Percentiles rank a stretch among this genome's conserved stretches.
Evolutionary conservation across 1,140 invertebrate genomes (phyloP).

Genomic region (Camponotus vicinus): DNA sequence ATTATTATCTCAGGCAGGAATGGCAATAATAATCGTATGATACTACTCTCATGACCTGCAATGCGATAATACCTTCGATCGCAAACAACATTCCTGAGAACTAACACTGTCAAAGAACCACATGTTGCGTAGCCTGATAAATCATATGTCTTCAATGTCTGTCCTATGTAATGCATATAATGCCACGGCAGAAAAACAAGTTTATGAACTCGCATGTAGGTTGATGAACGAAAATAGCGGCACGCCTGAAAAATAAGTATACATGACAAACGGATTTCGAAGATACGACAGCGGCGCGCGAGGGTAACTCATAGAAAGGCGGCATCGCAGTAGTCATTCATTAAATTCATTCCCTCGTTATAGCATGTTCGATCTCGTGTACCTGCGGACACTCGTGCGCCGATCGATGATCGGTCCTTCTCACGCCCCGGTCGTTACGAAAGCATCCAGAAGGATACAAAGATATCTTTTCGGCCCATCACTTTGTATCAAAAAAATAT

Average conservation of each 20-base stretch:
- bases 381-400: conserved; percentile 5
- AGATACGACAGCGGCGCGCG: conserved; percentile 11
- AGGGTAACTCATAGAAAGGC: conserved; percentile 40
- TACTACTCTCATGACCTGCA: conserved; percentile 62
- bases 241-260: background rate
- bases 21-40: conserved; percentile 72
- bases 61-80: conserved; percentile 65
- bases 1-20: conserved; percentile 73
- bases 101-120: conserved; percentile 33
- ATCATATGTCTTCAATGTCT: conserved; percentile 34
- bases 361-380: conserved; percentile 25
- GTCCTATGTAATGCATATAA: background rate
- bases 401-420: conserved; percentile 63
- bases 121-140: conserved; percentile 47
- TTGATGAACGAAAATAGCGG: conserved; percentile 10
- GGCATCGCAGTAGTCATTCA: conserved; percentile 55
- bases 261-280: conserved; percentile 24
- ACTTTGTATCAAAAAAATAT: conserved; percentile 64
- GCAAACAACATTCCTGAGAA: conserved; percentile 71
- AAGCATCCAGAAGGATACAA: conserved; percentile 52
- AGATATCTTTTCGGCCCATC: conserved; percentile 44
- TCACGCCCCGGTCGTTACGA: conserved; percentile 67
- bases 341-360: conserved; percentile 49
- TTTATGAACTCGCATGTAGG: background rate
- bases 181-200: background rate